Conservation (phyloP, 2,113 vertebrate genomes). For the Atherinomorus stipes region DNA sequence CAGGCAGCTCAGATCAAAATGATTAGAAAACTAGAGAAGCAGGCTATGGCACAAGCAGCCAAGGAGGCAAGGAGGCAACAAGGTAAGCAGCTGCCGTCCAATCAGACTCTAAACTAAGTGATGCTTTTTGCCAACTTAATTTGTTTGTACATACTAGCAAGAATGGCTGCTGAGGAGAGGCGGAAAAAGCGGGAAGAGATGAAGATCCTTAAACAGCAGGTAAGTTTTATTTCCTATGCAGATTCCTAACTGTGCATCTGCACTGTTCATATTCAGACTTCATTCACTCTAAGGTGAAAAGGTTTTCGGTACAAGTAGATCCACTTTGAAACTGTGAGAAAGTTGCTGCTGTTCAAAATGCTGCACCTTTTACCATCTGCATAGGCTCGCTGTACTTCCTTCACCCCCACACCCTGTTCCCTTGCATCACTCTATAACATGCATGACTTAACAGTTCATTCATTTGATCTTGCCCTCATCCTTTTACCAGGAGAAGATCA, state of each 20-base stretch:
- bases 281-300: conserved; percentile 35
- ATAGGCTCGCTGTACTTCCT: conserved; percentile 42
- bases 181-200: conserved; percentile 95
- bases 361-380: conserved; percentile 53
- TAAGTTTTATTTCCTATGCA: conserved; percentile 69
- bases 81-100: conserved; percentile 78
- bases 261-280: conserved; percentile 14
- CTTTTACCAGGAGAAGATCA: conserved; percentile 92
- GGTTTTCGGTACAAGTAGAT: conserved; percentile 29
- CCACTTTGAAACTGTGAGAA: conserved; percentile 44
- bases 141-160: conserved; percentile 83
- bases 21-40: conserved; percentile 93
- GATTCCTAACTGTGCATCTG: conserved; percentile 9
- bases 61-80: conserved; percentile 95
- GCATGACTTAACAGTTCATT: conserved; percentile 75
- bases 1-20: conserved; percentile 97
- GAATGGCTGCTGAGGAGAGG: conserved; percentile 94
- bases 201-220: conserved; percentile 97
- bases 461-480: conserved; percentile 63
- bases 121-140: conserved; percentile 3
- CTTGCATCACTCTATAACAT: conserved; percentile 53
- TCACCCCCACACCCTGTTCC: conserved; percentile 13
- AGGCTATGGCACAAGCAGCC: conserved; percentile 91
- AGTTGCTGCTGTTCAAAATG: conserved; percentile 44
- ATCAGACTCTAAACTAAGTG: conserved; percentile 9